A percentile compares a stretch with the other conserved stretches of the same genome.
Evolutionary conservation across 2,797 vertebrate species (phyloP).

Genomic region (Amblyopsis hoosieri): DNA sequence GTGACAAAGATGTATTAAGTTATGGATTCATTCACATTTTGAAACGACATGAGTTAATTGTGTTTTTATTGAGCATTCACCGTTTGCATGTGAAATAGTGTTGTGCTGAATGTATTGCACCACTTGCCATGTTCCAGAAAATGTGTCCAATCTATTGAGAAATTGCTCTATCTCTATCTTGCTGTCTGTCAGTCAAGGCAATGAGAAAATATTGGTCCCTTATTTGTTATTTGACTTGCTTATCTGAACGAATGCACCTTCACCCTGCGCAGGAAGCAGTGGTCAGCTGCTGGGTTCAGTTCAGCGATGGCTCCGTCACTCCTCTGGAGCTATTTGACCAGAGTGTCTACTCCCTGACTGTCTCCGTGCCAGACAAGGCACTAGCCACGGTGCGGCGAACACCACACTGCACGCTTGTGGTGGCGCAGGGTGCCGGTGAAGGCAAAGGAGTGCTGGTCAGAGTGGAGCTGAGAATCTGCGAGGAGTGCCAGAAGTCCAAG

Average conservation of each 20-base stretch:
- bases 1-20: too few relatives aligned
- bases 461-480: conserved; percentile 90
- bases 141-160: too few relatives aligned
- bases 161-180: too few relatives aligned
- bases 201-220: conserved; percentile 34
- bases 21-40: too few relatives aligned
- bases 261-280: conserved; percentile 83
- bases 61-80: too few relatives aligned
- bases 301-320: conserved; percentile 87
- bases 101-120: too few relatives aligned
- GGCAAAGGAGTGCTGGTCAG: conserved; percentile 79
- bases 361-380: conserved; percentile 83
- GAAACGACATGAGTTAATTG: too few relatives aligned
- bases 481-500: conserved; percentile 92
- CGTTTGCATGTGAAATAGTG: too few relatives aligned
- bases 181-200: background rate
- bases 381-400: conserved; percentile 85
- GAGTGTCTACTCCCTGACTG: conserved; percentile 83
- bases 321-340: conserved; percentile 88
- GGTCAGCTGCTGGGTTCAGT: conserved; percentile 92
- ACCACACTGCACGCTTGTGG: conserved; percentile 79
- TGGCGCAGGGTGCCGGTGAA: conserved; percentile 79
- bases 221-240: conserved; percentile 25
- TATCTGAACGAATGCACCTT: conserved; percentile 1
- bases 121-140: too few relatives aligned